These are phyloP conservation scores for Sarcophaga bullata DNA, from an alignment of 1,140 invertebrate species.

Conservation along the genomic window DNA sequence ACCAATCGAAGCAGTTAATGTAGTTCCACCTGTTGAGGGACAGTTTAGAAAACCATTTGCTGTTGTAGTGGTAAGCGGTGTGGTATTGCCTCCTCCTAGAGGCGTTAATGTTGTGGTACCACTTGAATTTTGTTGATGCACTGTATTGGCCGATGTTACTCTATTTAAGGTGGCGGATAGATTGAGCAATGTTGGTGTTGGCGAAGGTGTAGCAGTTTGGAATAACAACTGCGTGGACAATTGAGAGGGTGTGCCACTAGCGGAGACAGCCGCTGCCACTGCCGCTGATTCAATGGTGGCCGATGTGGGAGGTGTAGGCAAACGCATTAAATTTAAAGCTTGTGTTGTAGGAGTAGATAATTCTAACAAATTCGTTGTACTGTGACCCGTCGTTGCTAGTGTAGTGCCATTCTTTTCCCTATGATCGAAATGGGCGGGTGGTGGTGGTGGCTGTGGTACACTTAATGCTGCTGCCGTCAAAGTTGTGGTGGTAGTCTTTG, in stretches of 20 bases:
- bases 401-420: slow-evolving; percentile 49
- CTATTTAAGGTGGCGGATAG: slow-evolving; percentile 47
- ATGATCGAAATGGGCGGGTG: slow-evolving; percentile 44
- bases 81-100: neutral
- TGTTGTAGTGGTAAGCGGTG: slow-evolving; percentile 19
- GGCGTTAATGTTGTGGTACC: neutral
- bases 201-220: slow-evolving; percentile 50
- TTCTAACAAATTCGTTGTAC: slow-evolving; percentile 44
- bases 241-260: slow-evolving; percentile 43
- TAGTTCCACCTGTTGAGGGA: neutral
- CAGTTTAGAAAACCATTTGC: slow-evolving; percentile 15
- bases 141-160: neutral
- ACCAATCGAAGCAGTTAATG: slow-evolving; percentile 2
- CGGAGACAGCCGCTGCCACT: slow-evolving; percentile 32
- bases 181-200: slow-evolving; percentile 56
- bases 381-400: slow-evolving; percentile 13
- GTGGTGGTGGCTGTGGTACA: slow-evolving; percentile 2
- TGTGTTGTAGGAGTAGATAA: slow-evolving; percentile 48
- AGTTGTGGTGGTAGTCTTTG: slow-evolving; percentile 20
- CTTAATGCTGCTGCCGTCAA: neutral
- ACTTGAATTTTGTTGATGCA: neutral
- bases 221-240: slow-evolving; percentile 55
- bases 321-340: slow-evolving; percentile 59
- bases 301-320: slow-evolving; percentile 61
- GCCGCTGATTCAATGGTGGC: slow-evolving; percentile 55